These are phyloP conservation scores for Struthidea cinerea DNA, from an alignment of 2,113 vertebrate genomes.

Conservation along the genomic window DNA sequence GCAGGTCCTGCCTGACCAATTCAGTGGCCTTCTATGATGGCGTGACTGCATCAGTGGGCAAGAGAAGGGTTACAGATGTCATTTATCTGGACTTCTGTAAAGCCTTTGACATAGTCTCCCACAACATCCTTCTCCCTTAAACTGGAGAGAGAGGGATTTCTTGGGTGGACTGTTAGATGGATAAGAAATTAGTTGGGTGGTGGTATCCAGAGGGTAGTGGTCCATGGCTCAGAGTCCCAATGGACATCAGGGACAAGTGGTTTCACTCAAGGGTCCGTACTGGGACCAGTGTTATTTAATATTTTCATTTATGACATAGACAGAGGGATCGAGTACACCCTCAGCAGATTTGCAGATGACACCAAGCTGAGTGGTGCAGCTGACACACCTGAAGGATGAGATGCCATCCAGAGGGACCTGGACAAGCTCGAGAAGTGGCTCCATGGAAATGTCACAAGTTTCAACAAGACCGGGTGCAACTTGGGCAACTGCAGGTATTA, in stretches of 20 bases:
- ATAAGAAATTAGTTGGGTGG: background rate
- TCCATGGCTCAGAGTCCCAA: background rate
- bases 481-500: accelerated
- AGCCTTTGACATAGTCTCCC: too few species aligned
- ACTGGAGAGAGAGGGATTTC: background rate
- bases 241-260: background rate
- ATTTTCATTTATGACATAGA: background rate
- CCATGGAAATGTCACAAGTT: background rate
- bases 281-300: background rate
- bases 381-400: too few species aligned
- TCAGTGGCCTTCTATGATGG: background rate
- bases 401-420: background rate
- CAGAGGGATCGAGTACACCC: background rate
- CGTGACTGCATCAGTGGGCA: background rate
- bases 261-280: background rate
- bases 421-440: background rate
- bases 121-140: background rate
- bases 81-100: background rate
- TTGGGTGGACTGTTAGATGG: too few species aligned
- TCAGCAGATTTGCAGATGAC: background rate
- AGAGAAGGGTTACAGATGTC: background rate
- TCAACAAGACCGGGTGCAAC: too few species aligned
- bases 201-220: too few species aligned
- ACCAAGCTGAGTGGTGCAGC: background rate
- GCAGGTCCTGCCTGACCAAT: background rate